phyloP scores from a whole-genome alignment of 2,113 vertebrate species.

The human region GRCh38 chr18:34605501-34606000 shows the following conservation, averaged over 20 bases:
- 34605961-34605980: slow-evolving; percentile 38
- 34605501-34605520: slow-evolving; percentile 63
- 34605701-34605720: slow-evolving; percentile 43
- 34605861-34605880: not conserved
- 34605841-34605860: slow-evolving; percentile 47
- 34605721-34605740: not conserved
- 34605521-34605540: slow-evolving; percentile 48
- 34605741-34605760: not conserved
- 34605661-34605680: not conserved
- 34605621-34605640: not conserved
- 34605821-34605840: slow-evolving; percentile 48
- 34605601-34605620: slow-evolving; percentile 46
- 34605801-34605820: not conserved
- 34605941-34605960: slow-evolving; percentile 3
- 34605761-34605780: not conserved
- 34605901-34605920: slow-evolving; percentile 22
- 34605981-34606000: not conserved
- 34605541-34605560: slow-evolving; percentile 42
- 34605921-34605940: not conserved
- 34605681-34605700: slow-evolving; percentile 21
- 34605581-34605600: slow-evolving; percentile 46
- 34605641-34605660: not conserved
- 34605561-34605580: slow-evolving; percentile 63
- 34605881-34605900: not conserved
- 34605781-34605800: slow-evolving; percentile 25